These are phyloP conservation scores for Hydriomena furcata DNA, from an alignment of 2,888 invertebrate species.

Conservation along the genomic window DNA sequence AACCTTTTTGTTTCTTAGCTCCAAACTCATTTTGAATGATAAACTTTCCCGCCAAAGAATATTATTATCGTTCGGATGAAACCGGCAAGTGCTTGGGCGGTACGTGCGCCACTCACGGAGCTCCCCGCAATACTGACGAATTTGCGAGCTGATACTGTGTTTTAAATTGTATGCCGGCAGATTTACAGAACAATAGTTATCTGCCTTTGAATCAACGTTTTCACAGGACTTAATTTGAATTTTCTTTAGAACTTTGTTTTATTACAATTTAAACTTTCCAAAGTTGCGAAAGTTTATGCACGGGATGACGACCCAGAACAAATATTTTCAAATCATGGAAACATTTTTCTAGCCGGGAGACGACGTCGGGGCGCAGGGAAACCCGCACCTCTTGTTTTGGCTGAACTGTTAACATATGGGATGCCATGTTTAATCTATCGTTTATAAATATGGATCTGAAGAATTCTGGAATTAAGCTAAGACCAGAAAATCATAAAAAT, in stretches of 20 bases:
- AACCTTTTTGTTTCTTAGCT: conserved; percentile 72
- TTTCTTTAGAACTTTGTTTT: conserved; percentile 14
- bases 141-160: conserved; percentile 46
- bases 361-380: too few species aligned
- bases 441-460: too few species aligned
- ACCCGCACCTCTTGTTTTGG: too few species aligned
- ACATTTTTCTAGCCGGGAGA: too few species aligned
- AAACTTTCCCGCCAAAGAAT: conserved; percentile 64
- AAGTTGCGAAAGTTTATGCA: background rate
- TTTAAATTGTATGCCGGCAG: conserved; percentile 50
- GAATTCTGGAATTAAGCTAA: too few species aligned
- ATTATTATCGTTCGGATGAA: conserved; percentile 43
- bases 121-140: conserved; percentile 57
- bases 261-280: conserved; percentile 10
- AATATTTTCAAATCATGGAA: too few species aligned
- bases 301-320: too few species aligned
- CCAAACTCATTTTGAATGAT: conserved; percentile 65
- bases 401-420: too few species aligned
- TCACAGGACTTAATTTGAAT: conserved; percentile 9
- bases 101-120: conserved; percentile 62
- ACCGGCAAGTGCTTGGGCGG: conserved; percentile 35
- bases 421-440: too few species aligned
- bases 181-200: conserved; percentile 38
- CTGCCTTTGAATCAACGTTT: conserved; percentile 51
- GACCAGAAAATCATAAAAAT: too few species aligned